phyloP scores from a whole-genome alignment of 1,140 invertebrate genomes.

The Lamellibrachia luymesi region DNA sequence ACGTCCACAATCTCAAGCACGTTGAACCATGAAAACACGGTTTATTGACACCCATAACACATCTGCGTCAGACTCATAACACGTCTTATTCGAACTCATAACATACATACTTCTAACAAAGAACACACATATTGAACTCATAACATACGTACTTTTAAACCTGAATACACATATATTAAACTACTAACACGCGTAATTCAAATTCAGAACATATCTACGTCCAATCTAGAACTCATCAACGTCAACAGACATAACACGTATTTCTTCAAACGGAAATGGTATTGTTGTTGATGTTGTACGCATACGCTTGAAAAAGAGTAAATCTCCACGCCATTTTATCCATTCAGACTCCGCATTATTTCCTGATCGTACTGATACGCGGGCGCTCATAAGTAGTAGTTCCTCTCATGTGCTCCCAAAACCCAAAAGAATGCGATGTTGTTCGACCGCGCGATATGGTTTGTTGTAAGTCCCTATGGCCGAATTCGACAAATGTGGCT shows the following conservation, averaged over 20 bases:
- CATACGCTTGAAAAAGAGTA: neutral
- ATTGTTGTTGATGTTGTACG: neutral
- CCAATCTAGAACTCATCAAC: neutral
- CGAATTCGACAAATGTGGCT: neutral
- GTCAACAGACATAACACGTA: neutral
- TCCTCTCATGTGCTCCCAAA: neutral
- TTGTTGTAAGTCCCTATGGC: neutral
- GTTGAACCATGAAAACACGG: no score
- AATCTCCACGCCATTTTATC: neutral
- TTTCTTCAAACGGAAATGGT: neutral
- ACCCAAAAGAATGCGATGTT: neutral
- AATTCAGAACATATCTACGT: neutral
- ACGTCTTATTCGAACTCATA: no score
- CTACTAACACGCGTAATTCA: neutral
- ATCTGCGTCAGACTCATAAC: no score
- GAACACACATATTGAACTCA: no score
- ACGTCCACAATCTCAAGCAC: no score
- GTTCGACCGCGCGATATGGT: neutral
- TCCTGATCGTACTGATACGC: neutral
- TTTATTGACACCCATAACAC: no score
- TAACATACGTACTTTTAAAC: neutral
- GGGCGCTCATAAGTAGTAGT: neutral
- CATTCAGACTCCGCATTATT: no score
- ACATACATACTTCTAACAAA: no score
- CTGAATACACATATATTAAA: neutral